A percentile compares a stretch with the other conserved stretches of the same genome.
These are phyloP conservation scores for Burhinus bistriatus DNA, from an alignment of 2,113 vertebrate species.

Conservation along the genomic window DNA sequence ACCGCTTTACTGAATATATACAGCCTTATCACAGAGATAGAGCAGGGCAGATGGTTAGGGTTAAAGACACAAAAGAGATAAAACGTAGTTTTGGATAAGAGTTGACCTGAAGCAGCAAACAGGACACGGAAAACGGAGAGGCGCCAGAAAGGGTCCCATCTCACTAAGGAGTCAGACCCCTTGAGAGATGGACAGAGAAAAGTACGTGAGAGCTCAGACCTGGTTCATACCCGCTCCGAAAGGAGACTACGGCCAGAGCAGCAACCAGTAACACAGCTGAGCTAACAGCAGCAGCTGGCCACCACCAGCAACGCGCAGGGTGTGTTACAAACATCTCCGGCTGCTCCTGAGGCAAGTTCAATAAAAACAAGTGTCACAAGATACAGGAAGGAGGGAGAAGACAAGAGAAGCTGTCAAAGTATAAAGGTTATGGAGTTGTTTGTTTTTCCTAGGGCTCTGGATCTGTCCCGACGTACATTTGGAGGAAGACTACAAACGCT, in stretches of 20 bases:
- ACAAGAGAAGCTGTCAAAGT: not conserved
- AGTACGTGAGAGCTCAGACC: not conserved
- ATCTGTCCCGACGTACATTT: not conserved
- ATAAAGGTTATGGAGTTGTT: not conserved
- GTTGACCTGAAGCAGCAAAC: not conserved
- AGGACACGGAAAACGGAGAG: not conserved
- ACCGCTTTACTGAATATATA: not conserved
- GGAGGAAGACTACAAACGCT: not conserved
- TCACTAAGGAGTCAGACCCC: not conserved
- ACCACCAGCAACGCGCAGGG: not conserved
- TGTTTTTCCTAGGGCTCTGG: not conserved
- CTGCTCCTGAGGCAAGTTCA: not conserved
- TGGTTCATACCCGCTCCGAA: not conserved
- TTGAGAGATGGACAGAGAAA: not conserved
- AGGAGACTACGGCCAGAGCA: not conserved
- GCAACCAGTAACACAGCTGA: not conserved
- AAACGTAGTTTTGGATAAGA: not conserved
- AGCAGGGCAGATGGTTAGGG: not conserved
- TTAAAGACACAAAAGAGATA: not conserved
- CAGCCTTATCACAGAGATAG: not conserved
- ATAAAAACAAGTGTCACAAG: not conserved
- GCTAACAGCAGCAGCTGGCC: not conserved
- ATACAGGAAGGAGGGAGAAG: not conserved
- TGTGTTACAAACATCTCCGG: not conserved
- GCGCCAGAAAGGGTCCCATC: not conserved